Evolutionary conservation across 2,888 invertebrate genomes (phyloP).

Genomic region (Acheta domesticus): DNA sequence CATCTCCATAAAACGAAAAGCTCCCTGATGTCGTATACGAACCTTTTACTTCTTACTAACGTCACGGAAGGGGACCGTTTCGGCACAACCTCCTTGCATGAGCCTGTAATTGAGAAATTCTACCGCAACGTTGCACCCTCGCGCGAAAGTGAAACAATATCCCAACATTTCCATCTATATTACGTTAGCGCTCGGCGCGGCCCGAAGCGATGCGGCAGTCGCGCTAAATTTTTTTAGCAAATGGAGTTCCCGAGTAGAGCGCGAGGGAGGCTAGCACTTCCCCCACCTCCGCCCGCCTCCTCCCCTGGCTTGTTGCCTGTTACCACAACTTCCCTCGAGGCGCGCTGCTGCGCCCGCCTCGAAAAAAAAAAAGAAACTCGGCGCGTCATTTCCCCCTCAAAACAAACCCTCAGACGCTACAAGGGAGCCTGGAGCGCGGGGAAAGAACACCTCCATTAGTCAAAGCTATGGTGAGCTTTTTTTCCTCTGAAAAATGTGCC

Average conservation of each 20-base stretch:
- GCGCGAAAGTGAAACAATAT: not conserved
- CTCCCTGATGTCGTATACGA: no score
- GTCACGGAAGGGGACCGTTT: not conserved
- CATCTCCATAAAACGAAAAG: no score
- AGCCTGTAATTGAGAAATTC: not conserved
- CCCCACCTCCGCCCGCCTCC: not conserved
- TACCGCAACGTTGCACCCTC: not conserved
- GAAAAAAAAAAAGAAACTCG: not conserved
- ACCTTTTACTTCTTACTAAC: no score
- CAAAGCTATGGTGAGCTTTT: not conserved
- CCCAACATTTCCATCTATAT: not conserved
- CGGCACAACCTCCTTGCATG: not conserved
- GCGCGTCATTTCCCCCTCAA: not conserved
- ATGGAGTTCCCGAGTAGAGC: not conserved
- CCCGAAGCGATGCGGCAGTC: not conserved
- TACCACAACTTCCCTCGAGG: not conserved
- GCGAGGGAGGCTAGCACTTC: not conserved
- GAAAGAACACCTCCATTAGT: slow-evolving; percentile 5
- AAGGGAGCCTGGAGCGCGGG: not conserved
- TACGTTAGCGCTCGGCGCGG: not conserved
- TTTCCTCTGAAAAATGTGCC: not conserved
- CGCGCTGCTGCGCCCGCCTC: no score
- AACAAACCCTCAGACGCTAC: not conserved
- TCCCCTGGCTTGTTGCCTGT: not conserved
- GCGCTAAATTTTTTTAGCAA: not conserved